Evolutionary conservation across 37 sponge, comb jelly and placozoan genomes (phyloP).

Genomic region (Axinella damicornis): DNA sequence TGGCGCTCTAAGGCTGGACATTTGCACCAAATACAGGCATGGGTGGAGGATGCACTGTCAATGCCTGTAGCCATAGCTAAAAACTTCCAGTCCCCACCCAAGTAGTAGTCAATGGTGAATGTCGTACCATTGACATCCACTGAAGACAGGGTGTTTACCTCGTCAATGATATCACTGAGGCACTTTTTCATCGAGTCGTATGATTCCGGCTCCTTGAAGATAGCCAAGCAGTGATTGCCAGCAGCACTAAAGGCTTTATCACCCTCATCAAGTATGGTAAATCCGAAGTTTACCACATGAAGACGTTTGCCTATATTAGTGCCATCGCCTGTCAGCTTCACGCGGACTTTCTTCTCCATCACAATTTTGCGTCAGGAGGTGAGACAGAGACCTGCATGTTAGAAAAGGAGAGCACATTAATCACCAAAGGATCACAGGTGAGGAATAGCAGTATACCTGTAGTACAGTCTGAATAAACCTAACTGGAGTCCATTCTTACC

Average conservation of each 20-base stretch:
- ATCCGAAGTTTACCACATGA: slow-evolving; percentile 41
- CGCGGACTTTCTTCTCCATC: not conserved
- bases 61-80: slow-evolving; percentile 9
- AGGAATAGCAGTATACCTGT: too few relatives aligned
- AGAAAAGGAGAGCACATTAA: too few relatives aligned
- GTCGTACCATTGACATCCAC: not conserved
- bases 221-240: slow-evolving; percentile 54
- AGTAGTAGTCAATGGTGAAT: not conserved
- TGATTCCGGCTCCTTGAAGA: slow-evolving; percentile 42
- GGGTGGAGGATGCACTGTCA: not conserved
- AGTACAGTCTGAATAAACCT: too few relatives aligned
- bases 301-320: slow-evolving; percentile 44
- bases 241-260: slow-evolving; percentile 12
- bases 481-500: too few relatives aligned
- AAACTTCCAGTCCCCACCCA: slow-evolving; percentile 25
- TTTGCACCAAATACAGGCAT: slow-evolving; percentile 46
- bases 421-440: too few relatives aligned
- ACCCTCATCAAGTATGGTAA: slow-evolving; percentile 42
- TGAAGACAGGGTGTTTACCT: not conserved
- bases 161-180: slow-evolving; percentile 4
- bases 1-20: not conserved
- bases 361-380: too few relatives aligned
- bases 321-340: slow-evolving; percentile 58
- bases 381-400: too few relatives aligned
- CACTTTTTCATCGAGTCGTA: slow-evolving; percentile 9